Conservation (phyloP, 2,888 invertebrate species). For the Didymodactylos carnosus region DNA sequence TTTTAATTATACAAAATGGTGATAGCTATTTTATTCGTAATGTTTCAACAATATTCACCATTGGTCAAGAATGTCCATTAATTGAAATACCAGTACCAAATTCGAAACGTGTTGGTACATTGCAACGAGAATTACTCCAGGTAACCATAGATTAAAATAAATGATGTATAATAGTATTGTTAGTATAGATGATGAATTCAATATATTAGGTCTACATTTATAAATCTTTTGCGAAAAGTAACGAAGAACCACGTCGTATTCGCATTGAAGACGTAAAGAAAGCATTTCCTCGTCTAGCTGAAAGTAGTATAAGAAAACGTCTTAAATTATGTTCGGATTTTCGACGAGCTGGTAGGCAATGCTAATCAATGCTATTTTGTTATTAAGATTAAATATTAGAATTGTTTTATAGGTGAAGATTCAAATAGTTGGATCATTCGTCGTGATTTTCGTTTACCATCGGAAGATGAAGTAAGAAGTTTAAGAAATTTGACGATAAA, state of each 20-base stretch:
- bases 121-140: constrained; percentile 87
- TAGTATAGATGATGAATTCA: no score
- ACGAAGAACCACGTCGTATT: constrained; percentile 66
- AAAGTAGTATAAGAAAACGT: constrained; percentile 84
- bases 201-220: constrained; percentile 97
- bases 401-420: neutral
- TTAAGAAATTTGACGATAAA: no score
- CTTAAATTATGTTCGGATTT: constrained; percentile 92
- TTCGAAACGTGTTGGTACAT: constrained; percentile 90
- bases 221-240: constrained; percentile 83
- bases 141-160: no score
- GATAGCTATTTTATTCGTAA: constrained; percentile 23
- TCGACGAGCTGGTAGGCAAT: constrained; percentile 58
- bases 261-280: constrained; percentile 96
- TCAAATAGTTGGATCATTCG: constrained; percentile 18
- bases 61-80: constrained; percentile 84
- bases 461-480: constrained; percentile 90
- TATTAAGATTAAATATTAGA: no score
- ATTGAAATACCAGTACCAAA: constrained; percentile 97
- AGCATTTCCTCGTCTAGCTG: constrained; percentile 90
- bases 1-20: constrained; percentile 72
- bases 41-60: constrained; percentile 45
- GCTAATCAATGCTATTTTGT: neutral
- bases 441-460: constrained; percentile 52
- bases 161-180: no score